Evolutionary conservation across 2,113 vertebrate species (phyloP), one percentile per base, ranked within the genome.

Genomic region (Apteryx owenii): DNA sequence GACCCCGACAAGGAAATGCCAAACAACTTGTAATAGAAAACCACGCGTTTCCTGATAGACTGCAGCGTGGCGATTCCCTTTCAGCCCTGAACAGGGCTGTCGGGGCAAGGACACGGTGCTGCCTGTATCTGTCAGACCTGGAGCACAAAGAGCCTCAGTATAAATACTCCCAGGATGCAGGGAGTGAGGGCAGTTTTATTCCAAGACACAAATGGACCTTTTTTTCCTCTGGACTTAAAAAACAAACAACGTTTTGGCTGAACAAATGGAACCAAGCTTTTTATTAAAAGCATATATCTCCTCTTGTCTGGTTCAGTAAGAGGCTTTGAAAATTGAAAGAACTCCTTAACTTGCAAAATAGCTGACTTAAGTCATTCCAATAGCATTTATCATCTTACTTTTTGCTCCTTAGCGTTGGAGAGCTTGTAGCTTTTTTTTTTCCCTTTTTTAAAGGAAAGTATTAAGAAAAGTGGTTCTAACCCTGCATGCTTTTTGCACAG

Each of bases 41-140:
- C 3, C 0, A 0, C 0, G 0, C 0, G 0, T 38, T 95, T 88
- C 79, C 92, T 46, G 62, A 4, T 8, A 25, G 44, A 29, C 0
- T 0, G 38, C 23, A 2, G 68, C 29, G 66, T 42, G 81, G 60
- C 6, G 2, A 3, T 76, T 79, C 61, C 73, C 42, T 23, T 31
- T 16, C 75, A 73, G 66, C 62, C 69, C 69, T 0, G 0, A 40
- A 1, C 3, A 5, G 65, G 15, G 51, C 56, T 79, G 61, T 31
- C 23, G 7, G 38, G 58, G 38, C 68, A 26, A 15, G 78, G 73
- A 46, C 28, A 0, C 2, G 50, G 51, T 25, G 38, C 76, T 83
- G 85, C 50, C 72, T 40, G 15, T 12, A 9, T 54, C 92, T 58
- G n/a, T 50, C 81, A 51, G 9, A 36, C 54, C 64, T 8, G 77